Conservation (phyloP, 2,888 invertebrate species). For the Tipula helvola region DNA sequence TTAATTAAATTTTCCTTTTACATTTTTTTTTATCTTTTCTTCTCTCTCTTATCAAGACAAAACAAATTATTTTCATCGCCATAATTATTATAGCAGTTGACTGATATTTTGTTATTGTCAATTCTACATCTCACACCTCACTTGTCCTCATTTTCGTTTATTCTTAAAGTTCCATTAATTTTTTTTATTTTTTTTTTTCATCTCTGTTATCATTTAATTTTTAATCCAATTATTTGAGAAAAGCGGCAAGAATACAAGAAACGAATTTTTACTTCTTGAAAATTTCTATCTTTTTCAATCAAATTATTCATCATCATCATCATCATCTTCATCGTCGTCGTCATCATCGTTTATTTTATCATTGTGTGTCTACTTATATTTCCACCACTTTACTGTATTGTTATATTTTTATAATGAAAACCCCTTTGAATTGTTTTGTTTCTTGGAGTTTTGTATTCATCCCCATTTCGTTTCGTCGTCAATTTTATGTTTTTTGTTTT, state of each 20-base stretch:
- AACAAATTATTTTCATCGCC: background rate
- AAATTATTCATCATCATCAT: background rate
- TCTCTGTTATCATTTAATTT: background rate
- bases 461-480: background rate
- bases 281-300: background rate
- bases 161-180: background rate
- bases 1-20: background rate
- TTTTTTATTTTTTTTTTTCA: background rate
- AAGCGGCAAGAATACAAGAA: background rate
- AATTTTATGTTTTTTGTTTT: background rate
- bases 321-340: background rate
- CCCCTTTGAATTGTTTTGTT: background rate
- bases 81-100: background rate
- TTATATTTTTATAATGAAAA: background rate
- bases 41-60: background rate
- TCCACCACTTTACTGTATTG: background rate
- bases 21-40: background rate
- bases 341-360: background rate
- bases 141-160: background rate
- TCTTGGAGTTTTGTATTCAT: background rate
- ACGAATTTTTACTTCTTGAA: background rate
- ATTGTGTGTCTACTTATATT: background rate
- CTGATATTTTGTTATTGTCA: background rate
- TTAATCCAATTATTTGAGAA: constrained; percentile 4
- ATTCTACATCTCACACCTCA: background rate